These are phyloP conservation scores for Linyphia triangularis DNA, from an alignment of 2,888 invertebrate species.

Conservation along the genomic window DNA sequence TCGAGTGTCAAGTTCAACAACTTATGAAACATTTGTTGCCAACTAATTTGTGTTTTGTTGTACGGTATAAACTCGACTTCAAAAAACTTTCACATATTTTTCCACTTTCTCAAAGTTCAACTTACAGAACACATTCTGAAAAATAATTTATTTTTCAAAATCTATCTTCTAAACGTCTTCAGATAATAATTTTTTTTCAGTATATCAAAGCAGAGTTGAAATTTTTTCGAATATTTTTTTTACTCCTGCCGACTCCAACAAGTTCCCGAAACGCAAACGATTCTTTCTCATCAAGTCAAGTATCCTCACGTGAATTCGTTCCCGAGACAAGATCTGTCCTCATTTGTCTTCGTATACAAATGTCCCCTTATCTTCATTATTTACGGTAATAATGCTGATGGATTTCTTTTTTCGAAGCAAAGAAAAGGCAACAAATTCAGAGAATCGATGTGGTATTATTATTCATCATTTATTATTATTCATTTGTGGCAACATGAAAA, in stretches of 20 bases:
- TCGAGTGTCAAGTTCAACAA: too few relatives aligned
- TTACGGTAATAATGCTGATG: not conserved
- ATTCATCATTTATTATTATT: not conserved
- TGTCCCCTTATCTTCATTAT: not conserved
- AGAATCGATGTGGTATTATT: not conserved
- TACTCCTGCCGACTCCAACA: not conserved
- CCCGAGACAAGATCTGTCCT: not conserved
- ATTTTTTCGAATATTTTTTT: too few relatives aligned
- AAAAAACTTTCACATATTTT: too few relatives aligned
- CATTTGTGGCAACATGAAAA: not conserved
- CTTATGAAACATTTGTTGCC: too few relatives aligned
- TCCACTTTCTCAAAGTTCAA: too few relatives aligned
- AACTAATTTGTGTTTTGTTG: too few relatives aligned
- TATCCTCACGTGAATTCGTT: not conserved
- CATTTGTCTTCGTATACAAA: constrained; percentile 3
- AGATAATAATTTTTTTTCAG: too few relatives aligned
- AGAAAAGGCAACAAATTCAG: not conserved
- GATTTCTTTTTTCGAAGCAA: not conserved
- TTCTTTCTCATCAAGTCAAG: not conserved
- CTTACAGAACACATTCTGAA: too few relatives aligned
- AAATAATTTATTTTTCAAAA: too few relatives aligned
- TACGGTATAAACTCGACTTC: too few relatives aligned
- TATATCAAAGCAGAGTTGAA: too few relatives aligned
- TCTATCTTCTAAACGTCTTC: too few relatives aligned
- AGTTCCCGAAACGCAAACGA: not conserved